Evolutionary conservation across 2,113 vertebrate species (phyloP).

Genomic region (Cyanistes caeruleus): DNA sequence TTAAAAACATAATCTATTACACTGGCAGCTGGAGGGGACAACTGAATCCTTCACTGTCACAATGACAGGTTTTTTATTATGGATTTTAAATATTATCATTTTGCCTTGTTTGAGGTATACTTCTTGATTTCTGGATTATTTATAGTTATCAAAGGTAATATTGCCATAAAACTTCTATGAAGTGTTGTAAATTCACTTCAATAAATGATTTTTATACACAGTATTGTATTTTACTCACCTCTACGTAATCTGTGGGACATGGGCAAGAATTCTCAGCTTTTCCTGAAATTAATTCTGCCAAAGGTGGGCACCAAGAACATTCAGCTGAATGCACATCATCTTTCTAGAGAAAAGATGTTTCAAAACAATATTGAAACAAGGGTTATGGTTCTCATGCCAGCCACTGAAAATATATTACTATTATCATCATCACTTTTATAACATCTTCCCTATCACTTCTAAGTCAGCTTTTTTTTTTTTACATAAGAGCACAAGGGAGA

Average conservation of each 20-base stretch:
- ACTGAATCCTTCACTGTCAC: not conserved
- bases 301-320: conserved; percentile 74
- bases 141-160: not conserved
- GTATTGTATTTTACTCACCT: conserved; percentile 62
- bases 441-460: not conserved
- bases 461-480: not conserved
- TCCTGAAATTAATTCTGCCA: conserved; percentile 82
- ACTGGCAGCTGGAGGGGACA: not conserved
- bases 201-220: not conserved
- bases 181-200: not conserved
- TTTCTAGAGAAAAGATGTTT: conserved; percentile 60
- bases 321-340: conserved; percentile 71
- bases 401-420: not conserved
- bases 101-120: not conserved
- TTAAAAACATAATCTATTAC: not conserved
- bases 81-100: not conserved
- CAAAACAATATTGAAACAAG: not conserved
- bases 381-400: not conserved
- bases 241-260: conserved; percentile 80
- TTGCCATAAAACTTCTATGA: not conserved
- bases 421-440: not conserved
- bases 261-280: conserved; percentile 82
- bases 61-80: not conserved
- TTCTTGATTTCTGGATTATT: not conserved
- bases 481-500: not conserved